phyloP scores from a whole-genome alignment of 2,113 vertebrate species.

The Dinomys branickii region DNA sequence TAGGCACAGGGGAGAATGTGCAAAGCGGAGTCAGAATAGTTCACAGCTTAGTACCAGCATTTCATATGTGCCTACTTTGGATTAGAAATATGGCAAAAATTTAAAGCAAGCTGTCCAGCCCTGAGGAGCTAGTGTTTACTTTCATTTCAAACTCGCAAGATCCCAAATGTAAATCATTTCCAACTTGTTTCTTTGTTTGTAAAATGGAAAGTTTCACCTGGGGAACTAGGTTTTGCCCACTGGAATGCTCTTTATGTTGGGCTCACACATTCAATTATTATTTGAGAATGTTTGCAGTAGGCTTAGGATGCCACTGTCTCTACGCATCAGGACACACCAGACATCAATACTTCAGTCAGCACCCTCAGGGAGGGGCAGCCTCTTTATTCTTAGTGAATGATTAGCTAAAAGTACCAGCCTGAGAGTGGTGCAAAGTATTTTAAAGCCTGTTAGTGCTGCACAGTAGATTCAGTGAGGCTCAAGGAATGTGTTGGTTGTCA shows the following conservation, averaged over 20 bases:
- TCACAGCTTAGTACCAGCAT: neutral
- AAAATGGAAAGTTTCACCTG: neutral
- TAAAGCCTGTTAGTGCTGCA: neutral
- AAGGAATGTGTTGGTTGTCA: neutral
- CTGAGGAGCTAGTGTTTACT: constrained; percentile 37
- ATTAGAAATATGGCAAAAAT: constrained; percentile 7
- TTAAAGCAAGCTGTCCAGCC: neutral
- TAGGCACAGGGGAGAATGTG: neutral
- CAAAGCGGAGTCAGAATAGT: neutral
- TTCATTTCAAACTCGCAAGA: constrained; percentile 20
- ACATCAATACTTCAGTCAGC: neutral
- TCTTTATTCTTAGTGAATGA: constrained; percentile 26
- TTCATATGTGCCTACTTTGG: neutral
- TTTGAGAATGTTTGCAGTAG: neutral
- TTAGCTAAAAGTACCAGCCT: neutral
- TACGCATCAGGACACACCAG: neutral
- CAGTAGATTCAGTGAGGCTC: neutral
- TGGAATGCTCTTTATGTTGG: neutral
- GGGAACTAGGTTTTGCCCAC: neutral
- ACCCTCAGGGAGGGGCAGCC: neutral
- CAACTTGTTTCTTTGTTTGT: constrained; percentile 37
- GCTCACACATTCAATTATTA: neutral
- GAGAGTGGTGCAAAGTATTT: neutral
- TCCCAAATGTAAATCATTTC: constrained; percentile 27
- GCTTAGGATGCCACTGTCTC: neutral